Percentiles rank a stretch among this genome's conserved stretches.
These are phyloP conservation scores for Trachymyrmex cornetzi DNA, from an alignment of 1,140 invertebrate genomes.

Conservation along the genomic window DNA sequence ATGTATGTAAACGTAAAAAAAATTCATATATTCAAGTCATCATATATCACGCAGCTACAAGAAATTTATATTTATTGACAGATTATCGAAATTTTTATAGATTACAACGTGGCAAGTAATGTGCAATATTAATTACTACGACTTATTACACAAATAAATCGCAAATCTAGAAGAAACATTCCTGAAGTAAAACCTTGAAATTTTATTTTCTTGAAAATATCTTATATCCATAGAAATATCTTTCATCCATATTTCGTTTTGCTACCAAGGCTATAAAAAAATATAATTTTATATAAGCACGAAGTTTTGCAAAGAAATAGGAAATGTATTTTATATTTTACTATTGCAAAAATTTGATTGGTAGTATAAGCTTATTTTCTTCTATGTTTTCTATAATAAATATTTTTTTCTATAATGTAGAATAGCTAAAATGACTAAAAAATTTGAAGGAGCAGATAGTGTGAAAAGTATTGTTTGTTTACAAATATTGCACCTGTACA, in stretches of 20 bases:
- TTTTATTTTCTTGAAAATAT: neutral
- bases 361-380: constrained; percentile 39
- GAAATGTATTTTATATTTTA: neutral
- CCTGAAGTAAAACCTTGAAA: constrained; percentile 1
- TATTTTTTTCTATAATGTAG: constrained; percentile 35
- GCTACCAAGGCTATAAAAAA: constrained; percentile 9
- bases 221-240: neutral
- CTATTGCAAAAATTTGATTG: constrained; percentile 25
- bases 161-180: neutral
- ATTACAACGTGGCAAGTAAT: constrained; percentile 39
- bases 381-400: neutral
- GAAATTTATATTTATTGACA: constrained; percentile 18
- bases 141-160: constrained; percentile 27
- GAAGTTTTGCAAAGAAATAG: constrained; percentile 2
- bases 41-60: neutral
- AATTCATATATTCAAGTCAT: neutral
- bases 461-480: constrained; percentile 55
- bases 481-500: constrained; percentile 37
- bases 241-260: neutral
- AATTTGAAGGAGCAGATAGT: constrained; percentile 29
- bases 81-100: constrained; percentile 19
- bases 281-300: neutral
- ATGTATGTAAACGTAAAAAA: neutral
- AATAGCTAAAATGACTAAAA: constrained; percentile 61
- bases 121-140: constrained; percentile 31